phyloP scores from a whole-genome alignment of 2,797 vertebrate species.

The Tenualosa thibaudeaui region DNA sequence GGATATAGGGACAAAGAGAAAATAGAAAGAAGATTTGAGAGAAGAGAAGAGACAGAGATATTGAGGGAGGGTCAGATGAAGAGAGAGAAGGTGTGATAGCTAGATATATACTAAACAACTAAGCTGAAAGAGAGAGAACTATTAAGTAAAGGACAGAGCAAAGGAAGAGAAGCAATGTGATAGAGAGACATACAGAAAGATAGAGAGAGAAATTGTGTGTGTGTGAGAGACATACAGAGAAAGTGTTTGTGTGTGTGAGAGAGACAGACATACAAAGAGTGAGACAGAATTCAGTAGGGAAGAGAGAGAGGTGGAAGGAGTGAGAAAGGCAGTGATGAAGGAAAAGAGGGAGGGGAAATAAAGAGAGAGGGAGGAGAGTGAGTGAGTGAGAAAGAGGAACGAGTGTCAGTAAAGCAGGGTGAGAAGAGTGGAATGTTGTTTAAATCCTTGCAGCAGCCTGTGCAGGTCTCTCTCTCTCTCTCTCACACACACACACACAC shows the following conservation, averaged over 20 bases:
- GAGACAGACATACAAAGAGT: neutral
- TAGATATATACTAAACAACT: too few species aligned
- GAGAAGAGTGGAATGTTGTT: constrained; percentile 48
- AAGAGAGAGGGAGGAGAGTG: constrained; percentile 63
- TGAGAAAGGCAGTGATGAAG: constrained; percentile 17
- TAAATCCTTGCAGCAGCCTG: constrained; percentile 75
- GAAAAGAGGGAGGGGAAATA: constrained; percentile 51
- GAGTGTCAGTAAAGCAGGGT: constrained; percentile 45
- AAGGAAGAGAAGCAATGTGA: neutral
- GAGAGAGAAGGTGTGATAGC: too few species aligned
- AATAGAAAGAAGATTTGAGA: neutral
- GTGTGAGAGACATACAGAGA: neutral
- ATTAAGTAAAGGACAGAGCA: constrained; percentile 21
- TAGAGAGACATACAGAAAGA: neutral
- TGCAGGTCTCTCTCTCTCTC: constrained; percentile 63
- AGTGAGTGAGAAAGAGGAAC: constrained; percentile 40
- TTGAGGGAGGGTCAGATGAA: too few species aligned
- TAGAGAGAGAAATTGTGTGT: neutral
- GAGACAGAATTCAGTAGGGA: neutral
- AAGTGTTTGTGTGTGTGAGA: neutral
- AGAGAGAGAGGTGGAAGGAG: constrained; percentile 25
- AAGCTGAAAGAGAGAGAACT: constrained; percentile 24
- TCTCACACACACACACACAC: neutral
- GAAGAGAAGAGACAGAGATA: neutral
- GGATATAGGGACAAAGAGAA: neutral